Evolutionary conservation across 2,113 vertebrate genomes (phyloP), one percentile per base, ranked within the genome.

Genomic region (Asarcornis scutulata): DNA sequence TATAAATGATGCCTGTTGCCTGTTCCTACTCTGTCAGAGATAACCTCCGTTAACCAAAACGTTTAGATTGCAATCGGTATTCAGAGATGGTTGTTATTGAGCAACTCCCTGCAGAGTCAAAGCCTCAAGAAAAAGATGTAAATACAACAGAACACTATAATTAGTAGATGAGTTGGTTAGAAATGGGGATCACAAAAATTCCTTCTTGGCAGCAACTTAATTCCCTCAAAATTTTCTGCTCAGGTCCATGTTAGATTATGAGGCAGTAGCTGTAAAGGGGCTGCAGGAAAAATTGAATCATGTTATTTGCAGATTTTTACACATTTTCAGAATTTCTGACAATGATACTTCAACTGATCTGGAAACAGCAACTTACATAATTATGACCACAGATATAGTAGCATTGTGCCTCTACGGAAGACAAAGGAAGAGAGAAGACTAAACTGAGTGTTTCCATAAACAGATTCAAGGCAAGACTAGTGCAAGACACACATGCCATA

Each of bases 81-180:
- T 76, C 81, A 79, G 80, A 89, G 91, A 89, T 48, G 29, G 31
- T 58, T 88, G 83, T 83, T 83, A 68, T 6, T 92, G 92, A 95
- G 83, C 71, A 95, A 96, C 38, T 82, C 74, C 34, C 53, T 69
- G 25, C 32, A 91, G 81, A 96, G 77, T 62, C 91, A 94, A 92
- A 95, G 62, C 89, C 86, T 93, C 93, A 76, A 92, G 76, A 90
- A 83, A 80, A 73, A 92, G 56, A 92, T 88, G 87, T 18, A 82
- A 95, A 89, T 69, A 87, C 83, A 89, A 93, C 94, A 76, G 56
- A 75, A 84, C 0, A 0, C 13, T 73, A 95, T 92, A 96, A 82
- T 82, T 89, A 93, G 77, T 48, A 84, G 23, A 68, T 78, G 72
- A 75, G 46, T 36, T 79, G 17, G 52, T 81, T 68, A 86, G 53